Base-by-base conservation (phyloP, 2,888 invertebrate genomes). In the Parnassius orleans region DNA sequence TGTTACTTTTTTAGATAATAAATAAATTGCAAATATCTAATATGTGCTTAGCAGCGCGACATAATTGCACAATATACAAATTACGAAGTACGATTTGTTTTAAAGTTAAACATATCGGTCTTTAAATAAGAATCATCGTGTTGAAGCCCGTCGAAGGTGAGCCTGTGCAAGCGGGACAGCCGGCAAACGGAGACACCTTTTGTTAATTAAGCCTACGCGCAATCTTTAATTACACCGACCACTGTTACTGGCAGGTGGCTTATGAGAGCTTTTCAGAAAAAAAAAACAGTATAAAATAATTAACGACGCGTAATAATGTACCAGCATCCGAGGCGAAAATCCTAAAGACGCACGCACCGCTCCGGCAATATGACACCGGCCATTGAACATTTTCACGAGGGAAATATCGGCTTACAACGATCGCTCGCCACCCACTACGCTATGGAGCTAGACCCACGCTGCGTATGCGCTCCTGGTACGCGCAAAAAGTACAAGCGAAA, bases 231-330 rank as follows among this genome's bases (percentile, higher is more conserved):
- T 88, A 85, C 85, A 71, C 69, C 77, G 78, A 77, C 80, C 78
- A 69, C 76, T 14, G 9, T 14, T 48, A 14, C 48, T 80, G 82
- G 85, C 91, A 89, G 91, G 91, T 90, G 90, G 87, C 85, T 78
- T 86, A 84, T 80, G 84, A 77, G 82, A 76, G 75, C 73, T 70
- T 75, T 77, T 77, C 74, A 77, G 71, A 72, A 77, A 75, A 82
- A 85, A 56, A 88, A 87, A 84, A 79, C 76, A 74, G 77, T 78
- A 83, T 79, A 84, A 81, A 83, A 90, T 91, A 92, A 90, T 91
- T 91, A 90, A 86, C 84, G 89, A 87, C 83, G 88, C 86, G 89
- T 86, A 87, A 90, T 90, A 91, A 91, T 90, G 90, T 79, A 83
- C 91, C 88, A 82, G 88, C 88, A 90, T 88, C 79, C 83, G 80